Evolutionary conservation across 2,888 invertebrate species (phyloP), one percentile per base, ranked within the genome.

Genomic region (Cheilosia soror): DNA sequence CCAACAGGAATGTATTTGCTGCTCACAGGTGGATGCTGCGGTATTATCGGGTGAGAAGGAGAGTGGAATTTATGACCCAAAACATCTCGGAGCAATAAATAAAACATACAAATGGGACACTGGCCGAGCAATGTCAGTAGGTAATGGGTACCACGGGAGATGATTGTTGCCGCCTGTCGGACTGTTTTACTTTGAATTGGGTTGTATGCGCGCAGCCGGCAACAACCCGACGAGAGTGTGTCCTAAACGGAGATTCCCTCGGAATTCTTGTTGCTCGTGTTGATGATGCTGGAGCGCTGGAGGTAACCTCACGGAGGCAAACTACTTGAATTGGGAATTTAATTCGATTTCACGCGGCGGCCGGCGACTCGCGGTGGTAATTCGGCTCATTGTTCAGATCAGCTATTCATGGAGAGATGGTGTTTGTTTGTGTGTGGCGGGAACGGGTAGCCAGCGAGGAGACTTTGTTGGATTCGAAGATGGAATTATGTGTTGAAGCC

Each of bases 71-170:
- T 78, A 78, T 55, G 78, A 78, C n/a, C 69, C 55, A 78, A 78
- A 71, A 78, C 63, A 78, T 78, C 78, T 58, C 63, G 63, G 47
- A 27, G 78, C 42, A 69, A 78, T 78, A 78, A 78, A 78, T 78
- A 78, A 78, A 71, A 55, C 20, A 69, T 57, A 71, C 69, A 71
- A 78, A 78, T 78, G 78, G 69, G 69, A 78, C 63, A 78, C 78
- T 47, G 69, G 69, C 29, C 78, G 78, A 42, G 55, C 69, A 55
- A 62, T 69, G 78, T 78, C 78, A 69, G 69, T 78, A 69, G 69
- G 78, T 78, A 69, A 78, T 78, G 69, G 78, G 78, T 78, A 69
- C 78, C 69, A 77, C 69, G 69, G 69, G 69, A 77, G 68, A 69
- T 69, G 77, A 69, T 62, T 53, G 68, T 62, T 44, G 44, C 60